These are phyloP conservation scores for Calephelis perditalis DNA, from an alignment of 2,888 invertebrate genomes.

Conservation along the genomic window DNA sequence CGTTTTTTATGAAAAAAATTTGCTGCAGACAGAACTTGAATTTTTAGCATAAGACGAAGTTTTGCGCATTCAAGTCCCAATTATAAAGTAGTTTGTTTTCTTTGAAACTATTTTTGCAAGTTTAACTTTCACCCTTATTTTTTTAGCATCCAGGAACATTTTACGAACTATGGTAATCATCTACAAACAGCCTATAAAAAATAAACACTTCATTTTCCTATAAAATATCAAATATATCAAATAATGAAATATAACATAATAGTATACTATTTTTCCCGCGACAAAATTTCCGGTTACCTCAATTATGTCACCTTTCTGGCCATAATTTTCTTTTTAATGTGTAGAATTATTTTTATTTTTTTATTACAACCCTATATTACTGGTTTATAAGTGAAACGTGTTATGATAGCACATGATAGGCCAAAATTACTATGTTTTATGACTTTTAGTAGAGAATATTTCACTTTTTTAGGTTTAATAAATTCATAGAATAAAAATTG, in stretches of 20 bases:
- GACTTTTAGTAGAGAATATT: too few species aligned
- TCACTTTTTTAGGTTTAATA: too few species aligned
- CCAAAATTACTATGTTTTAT: slow-evolving; percentile 16
- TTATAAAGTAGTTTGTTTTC: too few species aligned
- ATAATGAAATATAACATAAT: slow-evolving; percentile 12
- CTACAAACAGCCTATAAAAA: background rate
- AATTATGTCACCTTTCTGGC: slow-evolving; percentile 16
- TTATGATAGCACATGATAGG: slow-evolving; percentile 14
- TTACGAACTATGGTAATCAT: too few species aligned
- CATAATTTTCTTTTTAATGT: slow-evolving; percentile 14
- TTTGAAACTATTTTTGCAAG: too few species aligned
- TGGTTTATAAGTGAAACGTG: slow-evolving; percentile 11
- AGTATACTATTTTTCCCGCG: slow-evolving; percentile 13
- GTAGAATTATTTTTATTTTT: slow-evolving; percentile 14
- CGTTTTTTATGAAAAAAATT: too few species aligned
- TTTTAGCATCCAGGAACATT: too few species aligned
- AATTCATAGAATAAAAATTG: too few species aligned
- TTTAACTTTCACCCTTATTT: too few species aligned
- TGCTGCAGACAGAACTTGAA: too few species aligned
- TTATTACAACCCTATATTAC: slow-evolving; percentile 7
- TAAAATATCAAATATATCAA: slow-evolving; percentile 6
- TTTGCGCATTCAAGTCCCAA: too few species aligned
- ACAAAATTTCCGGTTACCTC: slow-evolving; percentile 13
- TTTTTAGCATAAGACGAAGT: too few species aligned
- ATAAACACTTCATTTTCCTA: slow-evolving; percentile 12